Conservation (phyloP, 30 jellyfish, hydroid and myxozoan species). For the Morbakka virulenta region DNA sequence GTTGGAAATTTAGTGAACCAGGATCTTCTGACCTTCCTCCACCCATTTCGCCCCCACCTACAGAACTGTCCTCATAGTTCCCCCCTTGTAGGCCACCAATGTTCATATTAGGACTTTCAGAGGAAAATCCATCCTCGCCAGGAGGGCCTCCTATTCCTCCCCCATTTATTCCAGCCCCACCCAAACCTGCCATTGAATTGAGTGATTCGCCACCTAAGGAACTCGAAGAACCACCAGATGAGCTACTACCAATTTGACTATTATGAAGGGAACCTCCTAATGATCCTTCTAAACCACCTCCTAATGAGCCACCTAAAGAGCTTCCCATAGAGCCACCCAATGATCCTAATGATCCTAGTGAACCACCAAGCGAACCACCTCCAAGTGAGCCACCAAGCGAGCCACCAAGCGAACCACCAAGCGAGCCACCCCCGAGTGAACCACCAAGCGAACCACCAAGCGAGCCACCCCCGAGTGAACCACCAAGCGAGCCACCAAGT, state of each 20-base stretch:
- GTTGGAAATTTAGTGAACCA: constrained; percentile 61
- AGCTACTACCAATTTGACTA: constrained; percentile 18
- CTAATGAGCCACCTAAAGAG: not conserved
- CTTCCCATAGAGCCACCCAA: not conserved
- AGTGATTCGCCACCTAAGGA: too few relatives aligned
- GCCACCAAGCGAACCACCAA: not conserved
- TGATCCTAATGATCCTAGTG: too few relatives aligned
- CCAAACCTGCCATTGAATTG: too few relatives aligned
- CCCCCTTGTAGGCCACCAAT: constrained; percentile 93
- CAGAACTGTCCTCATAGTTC: constrained; percentile 46
- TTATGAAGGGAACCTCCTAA: constrained; percentile 14
- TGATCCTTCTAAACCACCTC: constrained; percentile 23
- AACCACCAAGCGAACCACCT: not conserved
- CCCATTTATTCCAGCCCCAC: too few relatives aligned
- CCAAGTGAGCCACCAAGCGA: not conserved
- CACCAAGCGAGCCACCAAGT: constrained; percentile 27
- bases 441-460: not conserved
- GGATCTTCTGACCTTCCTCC: constrained; percentile 63
- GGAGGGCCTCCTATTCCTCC: constrained; percentile 40
- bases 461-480: too few relatives aligned
- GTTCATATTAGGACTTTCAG: constrained; percentile 94
- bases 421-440: too few relatives aligned
- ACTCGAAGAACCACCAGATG: too few relatives aligned
- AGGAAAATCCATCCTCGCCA: constrained; percentile 66
- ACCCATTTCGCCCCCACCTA: constrained; percentile 30